Evolutionary conservation across 1,140 invertebrate species (phyloP), one percentile per base, ranked within the genome.

Genomic region (Epicauta chinensis): DNA sequence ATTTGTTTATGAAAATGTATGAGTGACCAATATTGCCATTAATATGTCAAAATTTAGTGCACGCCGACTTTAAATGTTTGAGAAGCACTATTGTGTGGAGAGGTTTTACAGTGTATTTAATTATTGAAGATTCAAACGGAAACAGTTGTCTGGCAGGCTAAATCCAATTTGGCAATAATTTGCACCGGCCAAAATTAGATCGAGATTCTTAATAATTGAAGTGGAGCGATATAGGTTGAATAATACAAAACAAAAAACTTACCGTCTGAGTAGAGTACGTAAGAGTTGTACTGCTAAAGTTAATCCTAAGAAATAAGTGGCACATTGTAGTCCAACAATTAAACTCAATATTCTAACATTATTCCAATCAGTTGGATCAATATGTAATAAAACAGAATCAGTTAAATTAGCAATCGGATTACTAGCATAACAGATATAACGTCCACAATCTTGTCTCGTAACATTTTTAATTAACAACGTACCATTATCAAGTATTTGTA

Each of bases 321-420:
- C 89, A 62, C 85, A 81, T 14, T 83, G 77, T 9, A 83, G 80
- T 23, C 93, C 93, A 51, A 90, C 83, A 12, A 90, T 62, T 38
- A 94, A 79, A 68, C 90, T 93, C 46, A 85, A 77, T 34, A 94
- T 83, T 69, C 91, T 87, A 16, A 93, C 84, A 47, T 84, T 80
- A 60, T 83, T 82, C 72, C 91, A 83, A 39, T 86, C 87, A 61
- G 86, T 81, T 2, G 86, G 86, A 71, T 91, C 87, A 67, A 91
- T 84, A 55, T 83, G 84, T 7, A 92, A 73, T 16, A 81, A 78
- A 14, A 91, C 78, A 62, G 80, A 81, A 6, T 79, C 76, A 4
- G 86, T 87, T 2, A 79, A 71, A 67, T 91, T 93, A 29, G 84
- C 83, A 40, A 87, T 77, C 9, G 87, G 81, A 73, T 93, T 95